These are phyloP conservation scores for Hypsibius dujardini DNA, from an alignment of 1,140 invertebrate genomes.

Conservation along the genomic window DNA sequence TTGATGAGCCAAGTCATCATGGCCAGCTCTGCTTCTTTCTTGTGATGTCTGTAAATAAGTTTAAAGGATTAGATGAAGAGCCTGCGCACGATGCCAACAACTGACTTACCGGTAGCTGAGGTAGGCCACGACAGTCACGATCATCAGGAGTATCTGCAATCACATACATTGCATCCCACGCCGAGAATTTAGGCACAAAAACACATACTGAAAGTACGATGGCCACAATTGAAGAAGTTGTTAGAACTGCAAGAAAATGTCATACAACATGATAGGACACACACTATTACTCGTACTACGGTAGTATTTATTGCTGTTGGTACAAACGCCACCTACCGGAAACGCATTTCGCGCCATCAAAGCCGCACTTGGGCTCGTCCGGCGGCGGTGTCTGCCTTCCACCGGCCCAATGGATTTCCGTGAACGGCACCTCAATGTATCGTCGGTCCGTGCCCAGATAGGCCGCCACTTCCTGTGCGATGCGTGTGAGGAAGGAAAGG, in stretches of 20 bases:
- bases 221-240: not conserved
- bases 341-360: slow-evolving; percentile 63
- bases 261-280: not conserved
- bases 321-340: not conserved
- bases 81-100: too few species aligned
- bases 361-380: slow-evolving; percentile 74
- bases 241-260: not conserved
- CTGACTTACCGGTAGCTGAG: too few species aligned
- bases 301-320: too few species aligned
- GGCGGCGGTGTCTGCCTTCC: slow-evolving; percentile 49
- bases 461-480: slow-evolving; percentile 56
- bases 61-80: too few species aligned
- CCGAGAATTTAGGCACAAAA: slow-evolving; percentile 13
- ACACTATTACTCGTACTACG: not conserved
- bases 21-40: slow-evolving; percentile 73
- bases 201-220: slow-evolving; percentile 11
- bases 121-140: too few species aligned
- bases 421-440: slow-evolving; percentile 47
- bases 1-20: slow-evolving; percentile 86
- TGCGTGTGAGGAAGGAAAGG: not conserved
- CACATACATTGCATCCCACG: slow-evolving; percentile 18
- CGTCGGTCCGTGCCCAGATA: slow-evolving; percentile 58
- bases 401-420: slow-evolving; percentile 70
- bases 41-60: slow-evolving; percentile 54
- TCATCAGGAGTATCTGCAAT: too few species aligned